Evolutionary conservation across 1,140 invertebrate species (phyloP).

Genomic region (Melitaea cinxia): DNA sequence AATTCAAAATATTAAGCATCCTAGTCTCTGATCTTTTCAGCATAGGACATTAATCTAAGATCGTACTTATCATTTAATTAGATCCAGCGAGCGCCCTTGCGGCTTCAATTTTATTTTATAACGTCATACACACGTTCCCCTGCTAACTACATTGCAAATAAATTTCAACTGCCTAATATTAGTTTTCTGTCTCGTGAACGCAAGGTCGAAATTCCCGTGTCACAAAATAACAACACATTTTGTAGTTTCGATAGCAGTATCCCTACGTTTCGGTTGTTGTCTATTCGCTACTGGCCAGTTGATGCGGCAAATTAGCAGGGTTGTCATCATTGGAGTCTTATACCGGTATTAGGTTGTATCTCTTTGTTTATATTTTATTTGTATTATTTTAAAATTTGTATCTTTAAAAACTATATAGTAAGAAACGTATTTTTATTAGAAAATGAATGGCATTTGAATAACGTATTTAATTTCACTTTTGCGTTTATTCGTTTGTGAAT

Average conservation of each 20-base stretch:
- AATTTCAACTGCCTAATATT: conserved; percentile 35
- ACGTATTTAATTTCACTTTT: too few species aligned
- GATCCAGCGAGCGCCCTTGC: conserved; percentile 74
- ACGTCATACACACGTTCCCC: conserved; percentile 79
- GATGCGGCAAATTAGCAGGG: conserved; percentile 73
- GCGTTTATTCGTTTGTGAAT: too few species aligned
- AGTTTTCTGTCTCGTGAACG: conserved; percentile 23
- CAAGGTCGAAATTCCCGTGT: conserved; percentile 51
- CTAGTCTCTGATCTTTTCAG: conserved; percentile 64
- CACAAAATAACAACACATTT: conserved; percentile 37
- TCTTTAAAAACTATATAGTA: too few species aligned
- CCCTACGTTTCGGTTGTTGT: conserved; percentile 64
- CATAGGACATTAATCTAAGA: conserved; percentile 75
- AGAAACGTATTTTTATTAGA: too few species aligned
- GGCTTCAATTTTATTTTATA: conserved; percentile 81
- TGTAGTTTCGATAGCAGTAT: conserved; percentile 50
- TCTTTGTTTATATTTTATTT: too few species aligned
- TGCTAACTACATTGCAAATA: conserved; percentile 59
- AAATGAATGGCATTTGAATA: too few species aligned
- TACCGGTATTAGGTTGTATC: too few species aligned
- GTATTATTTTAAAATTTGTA: too few species aligned
- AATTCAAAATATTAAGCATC: conserved; percentile 60
- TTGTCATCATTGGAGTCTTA: conserved; percentile 29
- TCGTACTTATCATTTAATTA: conserved; percentile 80
- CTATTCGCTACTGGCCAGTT: conserved; percentile 70